Percentiles rank a stretch among this genome's conserved stretches.
Evolutionary conservation across 2,888 invertebrate genomes (phyloP).

Genomic region (Aromia moschata): DNA sequence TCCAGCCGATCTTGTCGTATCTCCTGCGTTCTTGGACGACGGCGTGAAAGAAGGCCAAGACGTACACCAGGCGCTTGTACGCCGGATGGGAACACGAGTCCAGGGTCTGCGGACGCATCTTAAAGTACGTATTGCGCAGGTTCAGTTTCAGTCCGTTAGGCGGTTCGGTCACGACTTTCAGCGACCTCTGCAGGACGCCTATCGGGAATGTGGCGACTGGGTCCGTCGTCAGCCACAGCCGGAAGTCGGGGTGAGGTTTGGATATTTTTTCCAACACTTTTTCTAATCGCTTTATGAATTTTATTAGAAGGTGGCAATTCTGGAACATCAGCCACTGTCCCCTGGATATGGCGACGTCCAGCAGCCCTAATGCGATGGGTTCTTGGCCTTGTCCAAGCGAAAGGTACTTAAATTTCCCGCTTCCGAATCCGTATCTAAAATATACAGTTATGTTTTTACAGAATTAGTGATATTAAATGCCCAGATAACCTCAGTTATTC

Average conservation of each 20-base stretch:
- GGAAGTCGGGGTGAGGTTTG: slow-evolving; percentile 89
- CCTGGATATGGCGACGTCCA: slow-evolving; percentile 75
- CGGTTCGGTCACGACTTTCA: slow-evolving; percentile 88
- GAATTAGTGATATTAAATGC: too few relatives aligned
- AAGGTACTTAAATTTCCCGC: slow-evolving; percentile 84
- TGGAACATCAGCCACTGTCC: slow-evolving; percentile 94
- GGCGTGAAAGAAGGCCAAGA: slow-evolving; percentile 92
- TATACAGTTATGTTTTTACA: not conserved
- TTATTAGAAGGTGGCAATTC: slow-evolving; percentile 87
- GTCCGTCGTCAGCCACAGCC: slow-evolving; percentile 93
- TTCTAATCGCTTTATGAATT: slow-evolving; percentile 82
- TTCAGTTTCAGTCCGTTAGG: slow-evolving; percentile 89
- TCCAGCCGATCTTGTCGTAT: slow-evolving; percentile 96
- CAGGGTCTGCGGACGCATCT: slow-evolving; percentile 78
- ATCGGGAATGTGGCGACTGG: slow-evolving; percentile 88
- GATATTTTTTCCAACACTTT: slow-evolving; percentile 82
- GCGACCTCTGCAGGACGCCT: slow-evolving; percentile 73
- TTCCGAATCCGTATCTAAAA: slow-evolving; percentile 70
- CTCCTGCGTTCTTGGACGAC: slow-evolving; percentile 92
- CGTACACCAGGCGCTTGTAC: slow-evolving; percentile 86
- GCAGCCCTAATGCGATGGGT: slow-evolving; percentile 75
- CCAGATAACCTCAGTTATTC: too few relatives aligned
- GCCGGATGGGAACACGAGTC: slow-evolving; percentile 78
- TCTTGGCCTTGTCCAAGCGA: slow-evolving; percentile 96
- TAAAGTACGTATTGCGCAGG: slow-evolving; percentile 87